Evolutionary conservation across 2,113 vertebrate species (phyloP), one percentile per base, ranked within the genome.

Genomic region (Antennarius striatus): DNA sequence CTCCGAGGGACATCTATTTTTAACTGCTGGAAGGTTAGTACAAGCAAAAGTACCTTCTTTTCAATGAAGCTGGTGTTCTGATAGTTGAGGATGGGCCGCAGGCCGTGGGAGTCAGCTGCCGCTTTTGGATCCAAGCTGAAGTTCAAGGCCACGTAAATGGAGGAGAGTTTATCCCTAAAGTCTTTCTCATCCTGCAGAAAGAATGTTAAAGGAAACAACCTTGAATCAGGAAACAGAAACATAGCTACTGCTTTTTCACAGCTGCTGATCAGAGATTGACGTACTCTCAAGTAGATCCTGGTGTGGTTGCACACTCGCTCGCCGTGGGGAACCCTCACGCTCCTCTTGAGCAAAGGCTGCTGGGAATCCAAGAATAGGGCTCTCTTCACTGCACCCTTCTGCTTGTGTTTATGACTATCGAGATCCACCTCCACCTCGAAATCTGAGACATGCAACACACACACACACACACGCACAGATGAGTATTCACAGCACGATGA

Each of bases 91-190:
- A 96, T 91, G 57, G 96, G 96, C 22, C 81, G 83, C 49, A 96
- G 91, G 46, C 94, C 93, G 5, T 94, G 92, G 51, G 66, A 66
- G 80, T 96, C 95, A 0, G 84, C 80, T 0, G 95, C 87, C 2
- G 93, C 93, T 43, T 80, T 74, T 1, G 92, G 90, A 73, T 96
- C 94, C 90, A 98, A 82, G 56, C 92, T 95, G 89, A 95, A 96
- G 90, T 95, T 96, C 72, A 98, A 92, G n/a, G 93, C 85, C 14
- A 97, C 88, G 45, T 91, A 92, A 77, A 98, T 96, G 14, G 95
- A 86, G 13, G 96, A 96, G 54, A 98, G 94, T 86, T 98, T 98
- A 81, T 98, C 96, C 75, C 96, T 92, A 82, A 98, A 98, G 14
- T 97, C 95, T 10, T 95, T 94, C 64, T 97, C 95, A 0, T 93